These are phyloP conservation scores for Phasianus colchicus DNA, from an alignment of 2,113 vertebrate species.

Conservation along the genomic window DNA sequence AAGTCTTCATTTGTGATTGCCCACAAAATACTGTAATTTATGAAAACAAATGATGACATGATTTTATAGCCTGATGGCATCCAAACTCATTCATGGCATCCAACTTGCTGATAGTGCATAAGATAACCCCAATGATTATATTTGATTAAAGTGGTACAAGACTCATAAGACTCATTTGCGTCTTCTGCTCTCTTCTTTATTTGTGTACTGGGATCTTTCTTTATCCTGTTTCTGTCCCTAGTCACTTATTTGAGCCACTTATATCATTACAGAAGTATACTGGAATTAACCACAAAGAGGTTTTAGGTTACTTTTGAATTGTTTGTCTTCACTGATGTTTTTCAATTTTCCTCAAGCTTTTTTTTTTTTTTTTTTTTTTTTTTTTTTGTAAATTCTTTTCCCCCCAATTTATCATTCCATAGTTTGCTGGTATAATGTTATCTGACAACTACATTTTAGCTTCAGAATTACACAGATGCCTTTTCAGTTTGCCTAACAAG, in stretches of 20 bases:
- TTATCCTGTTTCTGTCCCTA: neutral
- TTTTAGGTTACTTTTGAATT: neutral
- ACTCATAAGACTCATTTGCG: no score
- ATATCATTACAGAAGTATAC: neutral
- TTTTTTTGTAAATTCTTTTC: neutral
- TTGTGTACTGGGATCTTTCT: conserved; percentile 10
- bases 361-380: neutral
- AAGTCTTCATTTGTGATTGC: conserved; percentile 68
- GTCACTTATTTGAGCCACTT: neutral
- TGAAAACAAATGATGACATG: conserved; percentile 70
- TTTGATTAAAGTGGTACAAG: neutral
- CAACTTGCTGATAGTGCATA: conserved; percentile 58
- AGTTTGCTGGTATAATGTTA: neutral
- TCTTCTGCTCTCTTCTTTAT: conserved; percentile 2
- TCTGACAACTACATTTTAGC: conserved; percentile 14
- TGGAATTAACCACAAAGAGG: neutral
- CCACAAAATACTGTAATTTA: conserved; percentile 72
- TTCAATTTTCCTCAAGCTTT: neutral
- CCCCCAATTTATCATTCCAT: neutral
- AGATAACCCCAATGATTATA: conserved; percentile 16
- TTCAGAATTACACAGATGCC: conserved; percentile 17
- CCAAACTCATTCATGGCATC: conserved; percentile 53
- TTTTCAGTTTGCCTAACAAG: conserved; percentile 44
- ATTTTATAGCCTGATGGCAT: conserved; percentile 64
- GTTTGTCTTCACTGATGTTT: neutral